phyloP scores from a whole-genome alignment of 2,113 vertebrate genomes.

The Picathartes gymnocephalus region DNA sequence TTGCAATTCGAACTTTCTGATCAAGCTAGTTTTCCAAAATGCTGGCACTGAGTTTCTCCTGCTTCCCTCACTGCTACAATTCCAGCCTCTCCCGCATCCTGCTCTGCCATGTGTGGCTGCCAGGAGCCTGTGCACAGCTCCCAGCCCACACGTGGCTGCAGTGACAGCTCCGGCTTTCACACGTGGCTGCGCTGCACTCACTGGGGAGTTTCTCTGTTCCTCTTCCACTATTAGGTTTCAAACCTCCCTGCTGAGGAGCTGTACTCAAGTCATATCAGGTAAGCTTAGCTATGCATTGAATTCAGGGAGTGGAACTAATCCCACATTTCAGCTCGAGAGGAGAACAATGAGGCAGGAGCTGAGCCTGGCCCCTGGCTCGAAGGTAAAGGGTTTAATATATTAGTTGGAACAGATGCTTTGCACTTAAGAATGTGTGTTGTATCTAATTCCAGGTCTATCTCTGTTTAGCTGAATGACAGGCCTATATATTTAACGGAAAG shows the following conservation, averaged over 20 bases:
- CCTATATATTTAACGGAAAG: background rate
- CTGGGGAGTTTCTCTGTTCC: constrained; percentile 71
- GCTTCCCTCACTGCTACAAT: background rate
- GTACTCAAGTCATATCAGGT: constrained; percentile 56
- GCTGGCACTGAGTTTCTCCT: background rate
- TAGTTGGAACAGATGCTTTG: background rate
- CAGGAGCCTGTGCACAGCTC: background rate
- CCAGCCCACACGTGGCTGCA: background rate
- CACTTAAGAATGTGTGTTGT: background rate
- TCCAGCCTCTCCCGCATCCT: background rate
- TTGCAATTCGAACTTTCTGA: background rate
- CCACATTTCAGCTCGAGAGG: constrained; percentile 17
- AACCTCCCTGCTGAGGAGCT: constrained; percentile 72
- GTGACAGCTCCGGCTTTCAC: constrained; percentile 71
- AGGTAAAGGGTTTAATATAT: background rate
- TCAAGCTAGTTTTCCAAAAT: background rate
- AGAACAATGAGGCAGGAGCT: constrained; percentile 24
- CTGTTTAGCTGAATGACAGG: background rate
- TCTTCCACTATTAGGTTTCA: constrained; percentile 67
- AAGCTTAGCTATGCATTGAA: constrained; percentile 70
- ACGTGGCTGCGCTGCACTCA: constrained; percentile 34
- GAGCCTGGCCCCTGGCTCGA: background rate
- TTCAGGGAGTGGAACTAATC: constrained; percentile 62
- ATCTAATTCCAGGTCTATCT: background rate
- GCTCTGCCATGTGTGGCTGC: background rate